Conservation (phyloP, 2,888 invertebrate species). For the Cephus spinipes region DNA sequence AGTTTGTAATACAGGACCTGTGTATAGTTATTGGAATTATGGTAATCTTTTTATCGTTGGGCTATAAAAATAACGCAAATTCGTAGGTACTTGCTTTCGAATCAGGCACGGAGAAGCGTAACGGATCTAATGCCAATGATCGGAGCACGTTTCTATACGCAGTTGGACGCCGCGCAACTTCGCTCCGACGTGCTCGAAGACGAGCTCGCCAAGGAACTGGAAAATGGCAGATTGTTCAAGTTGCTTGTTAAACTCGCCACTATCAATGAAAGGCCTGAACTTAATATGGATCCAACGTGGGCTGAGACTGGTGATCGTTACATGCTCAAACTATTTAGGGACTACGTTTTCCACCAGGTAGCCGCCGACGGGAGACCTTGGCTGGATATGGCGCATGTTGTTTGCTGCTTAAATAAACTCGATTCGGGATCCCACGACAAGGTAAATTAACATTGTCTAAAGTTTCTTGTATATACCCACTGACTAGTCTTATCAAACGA, state of each 20-base stretch:
- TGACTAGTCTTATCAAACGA: conserved; percentile 5
- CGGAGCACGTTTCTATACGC: conserved; percentile 95
- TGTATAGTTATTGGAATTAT: not conserved
- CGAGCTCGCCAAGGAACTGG: conserved; percentile 92
- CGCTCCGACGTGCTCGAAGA: conserved; percentile 91
- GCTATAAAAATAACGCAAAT: conserved; percentile 7
- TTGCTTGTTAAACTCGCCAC: conserved; percentile 91
- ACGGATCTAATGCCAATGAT: conserved; percentile 99
- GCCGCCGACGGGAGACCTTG: conserved; percentile 93
- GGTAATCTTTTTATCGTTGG: not conserved
- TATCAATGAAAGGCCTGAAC: conserved; percentile 96
- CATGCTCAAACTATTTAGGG: conserved; percentile 97
- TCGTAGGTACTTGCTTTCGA: conserved; percentile 80
- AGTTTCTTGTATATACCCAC: not conserved
- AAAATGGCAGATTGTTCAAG: conserved; percentile 93
- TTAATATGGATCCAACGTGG: conserved; percentile 94
- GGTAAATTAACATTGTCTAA: conserved; percentile 67
- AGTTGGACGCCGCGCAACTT: conserved; percentile 90
- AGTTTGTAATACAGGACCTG: not conserved
- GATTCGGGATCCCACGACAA: conserved; percentile 85
- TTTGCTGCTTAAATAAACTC: conserved; percentile 92
- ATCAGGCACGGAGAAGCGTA: conserved; percentile 79
- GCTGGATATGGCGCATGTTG: conserved; percentile 96
- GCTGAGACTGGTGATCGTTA: conserved; percentile 98
- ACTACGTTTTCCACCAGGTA: conserved; percentile 97